Evolutionary conservation across 2,888 invertebrate genomes (phyloP).

Genomic region (Drosophila kambysellisi): DNA sequence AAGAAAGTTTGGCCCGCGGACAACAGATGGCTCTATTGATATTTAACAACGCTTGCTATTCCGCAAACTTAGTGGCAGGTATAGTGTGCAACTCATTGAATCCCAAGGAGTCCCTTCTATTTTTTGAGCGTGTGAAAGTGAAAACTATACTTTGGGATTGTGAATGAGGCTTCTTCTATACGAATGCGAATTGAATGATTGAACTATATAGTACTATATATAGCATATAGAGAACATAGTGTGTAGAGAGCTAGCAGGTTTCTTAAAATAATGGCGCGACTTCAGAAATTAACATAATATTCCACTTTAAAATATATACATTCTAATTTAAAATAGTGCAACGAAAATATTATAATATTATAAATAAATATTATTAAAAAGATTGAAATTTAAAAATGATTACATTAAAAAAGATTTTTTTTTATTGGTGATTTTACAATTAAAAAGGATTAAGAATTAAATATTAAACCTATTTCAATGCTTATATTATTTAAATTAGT

Average conservation of each 20-base stretch:
- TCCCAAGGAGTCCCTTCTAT: not conserved
- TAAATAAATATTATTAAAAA: not conserved
- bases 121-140: not conserved
- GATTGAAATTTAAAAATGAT: not conserved
- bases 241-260: not conserved
- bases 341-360: not conserved
- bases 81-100: not conserved
- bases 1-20: not conserved
- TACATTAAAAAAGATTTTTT: not conserved
- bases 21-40: not conserved
- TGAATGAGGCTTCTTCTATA: not conserved
- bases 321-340: not conserved
- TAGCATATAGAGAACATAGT: not conserved
- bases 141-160: not conserved
- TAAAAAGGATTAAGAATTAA: not conserved
- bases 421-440: not conserved
- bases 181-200: not conserved
- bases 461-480: not conserved
- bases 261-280: not conserved
- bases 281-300: not conserved
- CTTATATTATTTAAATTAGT: too few species aligned
- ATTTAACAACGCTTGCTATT: not conserved
- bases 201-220: not conserved
- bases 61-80: not conserved
- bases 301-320: not conserved